Evolutionary conservation across 1,140 invertebrate genomes (phyloP), one percentile per base, ranked within the genome.

Genomic region (Papilio helenus): DNA sequence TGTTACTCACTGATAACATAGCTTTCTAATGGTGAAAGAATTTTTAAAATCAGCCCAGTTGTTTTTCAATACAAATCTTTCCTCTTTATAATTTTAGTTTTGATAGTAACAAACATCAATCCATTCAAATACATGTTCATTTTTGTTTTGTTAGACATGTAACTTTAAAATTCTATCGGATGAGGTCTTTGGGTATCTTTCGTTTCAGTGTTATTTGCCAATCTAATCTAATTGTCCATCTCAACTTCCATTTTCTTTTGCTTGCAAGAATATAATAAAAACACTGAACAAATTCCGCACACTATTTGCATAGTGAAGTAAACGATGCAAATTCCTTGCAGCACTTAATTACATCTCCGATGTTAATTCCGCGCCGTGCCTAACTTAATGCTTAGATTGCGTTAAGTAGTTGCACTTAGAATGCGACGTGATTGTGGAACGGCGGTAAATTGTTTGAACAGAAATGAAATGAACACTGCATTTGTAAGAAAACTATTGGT

Each of bases 301-400:
- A 16, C 26, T 16, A 29, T 68, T 12, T 68, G 61, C 61, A 68
- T 16, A 29, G 61, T 16, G 26, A 61, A 68, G 61, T 68, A 68
- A 68, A 68, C 26, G 61, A 34, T 68, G 61, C 61, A 68, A 68
- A 68, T 68, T 68, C 61, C 58, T 61, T 61, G 58, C 58, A 61
- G 20, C 23, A 61, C 58, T 20, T 61, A 26, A 61, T 61, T 61
- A 61, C 58, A 61, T 61, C 58, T 29, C 23, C 61, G 20, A 68
- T 14, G 26, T 68, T 68, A 68, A 68, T 68, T 34, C 26, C 14
- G 10, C 23, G 23, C 10, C 26, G 61, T 34, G 61, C 61, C 61
- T 68, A 68, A 68, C 12, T 68, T 68, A 68, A 68, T 68, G 61
- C 61, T 68, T 68, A 68, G 61, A 68, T 68, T 68, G 26, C 26